Evolutionary conservation across 2,888 invertebrate genomes (phyloP), one percentile per base, ranked within the genome.

Genomic region (Scaptomyza parva): DNA sequence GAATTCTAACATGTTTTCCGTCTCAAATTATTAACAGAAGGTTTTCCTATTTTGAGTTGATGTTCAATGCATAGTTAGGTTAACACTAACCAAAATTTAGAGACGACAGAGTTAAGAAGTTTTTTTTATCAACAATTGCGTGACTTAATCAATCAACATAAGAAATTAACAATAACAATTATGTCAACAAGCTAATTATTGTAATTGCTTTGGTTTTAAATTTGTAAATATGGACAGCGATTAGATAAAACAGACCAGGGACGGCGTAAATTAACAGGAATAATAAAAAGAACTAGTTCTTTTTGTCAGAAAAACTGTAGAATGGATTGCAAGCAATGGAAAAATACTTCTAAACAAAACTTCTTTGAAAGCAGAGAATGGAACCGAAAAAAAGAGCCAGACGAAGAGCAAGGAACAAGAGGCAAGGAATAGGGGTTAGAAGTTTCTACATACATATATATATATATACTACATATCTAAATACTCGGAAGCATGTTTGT

Each of bases 131-230:
- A 43, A 9, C 33, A 48, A 39, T 67, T 70, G 83, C 88, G 86
- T 82, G 86, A 69, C 79, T 54, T 37, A 41, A 35, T 41, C 37
- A 55, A 67, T 66, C 47, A 41, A 33, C 17, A 30, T 47, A 37
- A 41, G 8, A 51, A 52, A 52, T 57, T 54, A 64, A 67, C 68
- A 63, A 66, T 40, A 26, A 28, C 52, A 28, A 63, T 70, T 78
- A 76, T 76, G 66, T 64, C 63, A 70, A 48, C 45, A 43, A 54
- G 54, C 51, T 64, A 85, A 85, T 87, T 81, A 78, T 70, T 67
- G 41, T 82, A 82, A 82, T 82, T 78, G 86, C 54, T 50, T 26
- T 59, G 54, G 24, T 45, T 59, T 62, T 65, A 53, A 70, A 57
- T 50, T 55, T 57, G 51, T 69, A 81, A 87, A 87, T 85, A 82